These are phyloP conservation scores for Oryzias melastigma DNA, from an alignment of 2,113 vertebrate genomes.

Conservation along the genomic window DNA sequence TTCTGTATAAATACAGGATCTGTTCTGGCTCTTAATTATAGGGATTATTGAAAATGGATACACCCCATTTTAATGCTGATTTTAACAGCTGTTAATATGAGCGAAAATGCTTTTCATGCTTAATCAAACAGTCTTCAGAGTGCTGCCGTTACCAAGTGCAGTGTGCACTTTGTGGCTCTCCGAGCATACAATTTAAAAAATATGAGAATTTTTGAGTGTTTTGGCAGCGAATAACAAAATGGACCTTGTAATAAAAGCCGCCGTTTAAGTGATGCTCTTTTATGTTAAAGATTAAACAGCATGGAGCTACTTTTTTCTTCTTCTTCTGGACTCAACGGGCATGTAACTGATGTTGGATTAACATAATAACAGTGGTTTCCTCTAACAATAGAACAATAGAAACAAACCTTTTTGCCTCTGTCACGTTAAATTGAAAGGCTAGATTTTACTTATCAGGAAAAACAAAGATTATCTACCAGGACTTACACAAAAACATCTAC, in stretches of 20 bases:
- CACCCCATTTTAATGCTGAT: slow-evolving; percentile 15
- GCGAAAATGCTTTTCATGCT: slow-evolving; percentile 28
- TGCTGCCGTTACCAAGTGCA: too few relatives aligned
- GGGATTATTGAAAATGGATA: slow-evolving; percentile 20
- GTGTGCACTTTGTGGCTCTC: too few relatives aligned
- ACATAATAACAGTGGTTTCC: slow-evolving; percentile 30
- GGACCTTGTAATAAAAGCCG: slow-evolving; percentile 46
- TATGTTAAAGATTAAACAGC: slow-evolving; percentile 18
- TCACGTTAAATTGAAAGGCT: too few relatives aligned
- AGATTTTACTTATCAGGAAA: too few relatives aligned
- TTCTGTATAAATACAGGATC: slow-evolving; percentile 10
- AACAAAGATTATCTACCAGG: too few relatives aligned
- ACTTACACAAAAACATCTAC: too few relatives aligned
- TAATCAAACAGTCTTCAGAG: slow-evolving; percentile 28
- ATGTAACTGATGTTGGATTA: slow-evolving; percentile 48
- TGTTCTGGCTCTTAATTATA: slow-evolving; percentile 32
- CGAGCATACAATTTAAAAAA: slow-evolving; percentile 24
- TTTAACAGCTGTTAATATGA: slow-evolving; percentile 10
- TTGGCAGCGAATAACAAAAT: slow-evolving; percentile 47
- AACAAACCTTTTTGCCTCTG: neutral
- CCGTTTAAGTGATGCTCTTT: slow-evolving; percentile 7
- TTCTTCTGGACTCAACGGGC: slow-evolving; percentile 4
- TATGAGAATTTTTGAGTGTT: slow-evolving; percentile 38
- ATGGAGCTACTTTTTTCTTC: slow-evolving; percentile 20
- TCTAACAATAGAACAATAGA: slow-evolving; percentile 11